Base-by-base conservation (phyloP, 2,113 vertebrate genomes). In the Solea solea region DNA sequence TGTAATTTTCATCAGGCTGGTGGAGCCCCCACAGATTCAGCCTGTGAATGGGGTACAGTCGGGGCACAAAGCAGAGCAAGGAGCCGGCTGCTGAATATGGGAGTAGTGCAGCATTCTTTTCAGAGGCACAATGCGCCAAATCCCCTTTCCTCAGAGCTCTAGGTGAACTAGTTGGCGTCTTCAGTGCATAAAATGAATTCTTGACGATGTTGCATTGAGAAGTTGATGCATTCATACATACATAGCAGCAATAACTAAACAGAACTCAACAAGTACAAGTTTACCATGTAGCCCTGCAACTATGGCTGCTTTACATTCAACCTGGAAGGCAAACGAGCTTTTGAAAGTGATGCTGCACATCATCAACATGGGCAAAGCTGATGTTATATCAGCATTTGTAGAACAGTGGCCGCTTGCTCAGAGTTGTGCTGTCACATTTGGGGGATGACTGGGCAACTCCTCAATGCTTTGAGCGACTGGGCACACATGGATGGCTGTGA, bases 1-100 rank as follows among this genome's bases (percentile, higher is more conserved):
- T 93, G 86, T 83, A 83, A 90, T 91, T 92, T 93, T 91, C 79
- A 91, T 88, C 83, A 88, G 83, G 71, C 86, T 81, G 83, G 85
- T 76, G 44, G 78, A 87, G 69, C 85, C 80, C 83, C 83, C 57
- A 73, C 81, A 82, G 81, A 79, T 53, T 69, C 34, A 68, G 66
- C 59, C 72, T 67, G 49, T 63, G 75, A 74, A 72, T 27, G 40
- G 50, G 64, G 77, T 78, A 83, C 79, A 79, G 82, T 68, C 16
- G 81, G 81, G 76, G 69, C 80, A 82, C 83, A 81, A 74, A 76
- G 80, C 73, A 58, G 83, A 78, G 68, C 78, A 39, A 28, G 8
- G 49, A 82, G 72, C 61, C 27, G 49, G 64, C 67, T 83, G 73
- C 56, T 83, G 76, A 88, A 89, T 80, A 83, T 42, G 69, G 78